Percentiles rank a stretch among this genome's conserved stretches.
Evolutionary conservation across 2,888 invertebrate genomes (phyloP).

Genomic region (Alentia gelatinosa): DNA sequence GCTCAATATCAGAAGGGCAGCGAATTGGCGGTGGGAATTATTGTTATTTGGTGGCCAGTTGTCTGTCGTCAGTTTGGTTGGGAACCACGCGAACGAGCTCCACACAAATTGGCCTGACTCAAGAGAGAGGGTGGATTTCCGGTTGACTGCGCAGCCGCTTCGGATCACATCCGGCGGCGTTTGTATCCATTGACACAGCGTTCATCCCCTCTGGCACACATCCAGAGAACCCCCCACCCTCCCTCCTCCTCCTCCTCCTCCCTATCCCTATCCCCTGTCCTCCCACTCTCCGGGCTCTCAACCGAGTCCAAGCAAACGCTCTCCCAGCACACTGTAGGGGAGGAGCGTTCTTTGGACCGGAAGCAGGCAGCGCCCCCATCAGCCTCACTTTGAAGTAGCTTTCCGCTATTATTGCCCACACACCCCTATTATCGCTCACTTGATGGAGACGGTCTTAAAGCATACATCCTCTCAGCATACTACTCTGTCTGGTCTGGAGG

Average conservation of each 20-base stretch:
- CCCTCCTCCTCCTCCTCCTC: too few species aligned
- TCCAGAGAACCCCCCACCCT: neutral
- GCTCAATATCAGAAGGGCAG: neutral
- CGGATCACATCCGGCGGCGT: neutral
- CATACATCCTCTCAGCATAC: neutral
- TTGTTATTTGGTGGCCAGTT: neutral
- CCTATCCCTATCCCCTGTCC: too few species aligned
- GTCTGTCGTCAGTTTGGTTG: neutral
- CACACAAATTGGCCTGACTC: too few species aligned
- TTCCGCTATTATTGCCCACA: neutral
- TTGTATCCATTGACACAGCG: neutral
- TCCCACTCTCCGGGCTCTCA: too few species aligned
- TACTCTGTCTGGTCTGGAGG: too few species aligned
- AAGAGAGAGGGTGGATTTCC: neutral
- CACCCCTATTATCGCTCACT: neutral
- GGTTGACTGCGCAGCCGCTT: neutral
- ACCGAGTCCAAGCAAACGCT: neutral
- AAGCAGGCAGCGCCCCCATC: neutral
- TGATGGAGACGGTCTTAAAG: neutral
- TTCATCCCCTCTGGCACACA: neutral
- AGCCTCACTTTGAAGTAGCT: conserved; percentile 5
- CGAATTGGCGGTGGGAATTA: neutral
- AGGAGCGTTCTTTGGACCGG: too few species aligned
- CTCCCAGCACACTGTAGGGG: neutral
- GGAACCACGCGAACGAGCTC: too few species aligned